Percentiles rank a stretch among this genome's conserved stretches.
phyloP scores from a whole-genome alignment of 2,888 invertebrate species.

The Salticus scenicus region DNA sequence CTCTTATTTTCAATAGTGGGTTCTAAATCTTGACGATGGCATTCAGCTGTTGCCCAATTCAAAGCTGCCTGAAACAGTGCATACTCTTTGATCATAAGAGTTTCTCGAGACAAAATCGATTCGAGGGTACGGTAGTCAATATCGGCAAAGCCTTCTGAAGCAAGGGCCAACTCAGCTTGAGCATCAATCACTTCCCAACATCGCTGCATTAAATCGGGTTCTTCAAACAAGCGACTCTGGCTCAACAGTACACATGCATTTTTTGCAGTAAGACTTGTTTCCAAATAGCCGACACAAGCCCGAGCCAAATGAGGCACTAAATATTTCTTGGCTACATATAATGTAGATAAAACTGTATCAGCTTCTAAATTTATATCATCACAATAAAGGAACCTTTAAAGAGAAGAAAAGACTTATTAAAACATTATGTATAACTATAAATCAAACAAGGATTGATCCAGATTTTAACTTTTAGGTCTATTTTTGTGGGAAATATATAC shows the following conservation, averaged over 20 bases:
- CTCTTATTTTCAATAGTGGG: conserved; percentile 84
- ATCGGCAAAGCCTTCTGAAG: conserved; percentile 96
- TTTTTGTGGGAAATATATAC: too few species aligned
- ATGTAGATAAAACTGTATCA: conserved; percentile 93
- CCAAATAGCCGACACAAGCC: conserved; percentile 95
- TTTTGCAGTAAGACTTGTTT: conserved; percentile 95
- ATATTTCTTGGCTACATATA: conserved; percentile 97
- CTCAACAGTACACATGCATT: conserved; percentile 96
- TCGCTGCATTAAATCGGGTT: conserved; percentile 95
- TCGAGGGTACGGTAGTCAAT: conserved; percentile 95
- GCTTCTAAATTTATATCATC: conserved; percentile 97
- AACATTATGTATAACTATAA: background rate
- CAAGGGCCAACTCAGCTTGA: conserved; percentile 95
- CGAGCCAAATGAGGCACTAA: conserved; percentile 95
- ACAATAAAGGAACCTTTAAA: conserved; percentile 91
- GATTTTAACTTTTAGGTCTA: too few species aligned
- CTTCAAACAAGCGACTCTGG: conserved; percentile 96
- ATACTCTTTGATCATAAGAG: conserved; percentile 95
- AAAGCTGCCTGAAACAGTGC: conserved; percentile 86
- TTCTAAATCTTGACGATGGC: conserved; percentile 87
- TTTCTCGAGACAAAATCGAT: conserved; percentile 92
- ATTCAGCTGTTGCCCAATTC: conserved; percentile 95
- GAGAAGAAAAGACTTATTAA: background rate
- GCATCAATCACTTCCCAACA: conserved; percentile 99
- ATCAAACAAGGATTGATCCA: too few species aligned